Evolutionary conservation across 2,888 invertebrate species (phyloP).

Genomic region (Agrilus cyanescens): DNA sequence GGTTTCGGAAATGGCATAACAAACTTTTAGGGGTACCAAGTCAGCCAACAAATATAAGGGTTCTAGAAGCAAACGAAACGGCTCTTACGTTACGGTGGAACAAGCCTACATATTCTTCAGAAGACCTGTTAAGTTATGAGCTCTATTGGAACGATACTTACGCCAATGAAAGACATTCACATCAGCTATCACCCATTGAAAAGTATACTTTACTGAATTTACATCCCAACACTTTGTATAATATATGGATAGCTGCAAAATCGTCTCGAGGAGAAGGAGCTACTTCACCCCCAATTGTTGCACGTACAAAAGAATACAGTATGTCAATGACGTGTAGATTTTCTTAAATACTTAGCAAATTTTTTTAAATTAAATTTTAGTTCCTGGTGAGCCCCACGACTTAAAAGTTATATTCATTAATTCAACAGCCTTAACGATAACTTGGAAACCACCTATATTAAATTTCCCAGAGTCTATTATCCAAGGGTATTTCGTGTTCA

Average conservation of each 20-base stretch:
- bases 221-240: slow-evolving; percentile 84
- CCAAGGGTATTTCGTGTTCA: slow-evolving; percentile 91
- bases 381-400: slow-evolving; percentile 93
- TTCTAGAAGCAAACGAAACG: slow-evolving; percentile 69
- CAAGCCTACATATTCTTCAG: slow-evolving; percentile 70
- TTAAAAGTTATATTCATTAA: slow-evolving; percentile 80
- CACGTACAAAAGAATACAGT: slow-evolving; percentile 89
- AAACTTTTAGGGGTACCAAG: slow-evolving; percentile 74
- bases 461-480: slow-evolving; percentile 92
- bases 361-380: slow-evolving; percentile 45
- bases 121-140: slow-evolving; percentile 81
- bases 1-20: no score
- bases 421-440: slow-evolving; percentile 86
- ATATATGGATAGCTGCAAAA: slow-evolving; percentile 82
- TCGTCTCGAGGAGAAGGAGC: slow-evolving; percentile 83
- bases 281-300: slow-evolving; percentile 78
- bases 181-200: slow-evolving; percentile 63
- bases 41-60: slow-evolving; percentile 74
- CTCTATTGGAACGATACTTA: slow-evolving; percentile 89
- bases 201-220: slow-evolving; percentile 71
- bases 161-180: slow-evolving; percentile 66
- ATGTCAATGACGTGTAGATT: slow-evolving; percentile 38
- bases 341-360: slow-evolving; percentile 10
- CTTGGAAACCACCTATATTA: slow-evolving; percentile 85
- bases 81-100: slow-evolving; percentile 78